phyloP scores from a whole-genome alignment of 2,113 vertebrate species.

The Meleagris gallopavo region DNA sequence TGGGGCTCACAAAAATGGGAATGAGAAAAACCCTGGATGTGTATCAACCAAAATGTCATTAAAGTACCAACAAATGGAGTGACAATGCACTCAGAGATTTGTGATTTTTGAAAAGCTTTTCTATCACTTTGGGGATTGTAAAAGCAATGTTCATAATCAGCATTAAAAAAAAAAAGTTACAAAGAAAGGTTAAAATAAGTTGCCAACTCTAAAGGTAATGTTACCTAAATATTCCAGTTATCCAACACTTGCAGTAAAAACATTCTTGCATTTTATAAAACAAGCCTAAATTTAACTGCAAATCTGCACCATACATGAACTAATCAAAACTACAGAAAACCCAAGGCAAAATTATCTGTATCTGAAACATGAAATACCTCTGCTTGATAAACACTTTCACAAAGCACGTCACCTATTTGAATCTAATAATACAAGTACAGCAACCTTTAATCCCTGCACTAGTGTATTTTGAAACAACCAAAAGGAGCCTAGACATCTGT shows the following conservation, averaged over 20 bases:
- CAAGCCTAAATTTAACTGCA: background rate
- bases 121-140: background rate
- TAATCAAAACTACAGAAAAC: background rate
- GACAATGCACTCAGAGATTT: background rate
- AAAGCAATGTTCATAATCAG: background rate
- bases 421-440: background rate
- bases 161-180: background rate
- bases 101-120: background rate
- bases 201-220: background rate
- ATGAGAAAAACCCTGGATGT: background rate
- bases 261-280: background rate
- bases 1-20: background rate
- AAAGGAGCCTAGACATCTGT: background rate
- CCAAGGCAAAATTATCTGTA: background rate
- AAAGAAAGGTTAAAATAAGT: background rate
- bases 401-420: background rate
- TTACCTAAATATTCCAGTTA: background rate
- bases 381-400: background rate
- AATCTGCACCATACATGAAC: background rate
- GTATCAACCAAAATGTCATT: background rate
- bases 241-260: fast-evolving
- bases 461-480: background rate
- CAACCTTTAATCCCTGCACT: background rate
- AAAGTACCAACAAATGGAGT: background rate
- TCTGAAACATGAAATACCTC: background rate